Conservation (phyloP, 1,140 invertebrate genomes). For the Glomeris maerens region DNA sequence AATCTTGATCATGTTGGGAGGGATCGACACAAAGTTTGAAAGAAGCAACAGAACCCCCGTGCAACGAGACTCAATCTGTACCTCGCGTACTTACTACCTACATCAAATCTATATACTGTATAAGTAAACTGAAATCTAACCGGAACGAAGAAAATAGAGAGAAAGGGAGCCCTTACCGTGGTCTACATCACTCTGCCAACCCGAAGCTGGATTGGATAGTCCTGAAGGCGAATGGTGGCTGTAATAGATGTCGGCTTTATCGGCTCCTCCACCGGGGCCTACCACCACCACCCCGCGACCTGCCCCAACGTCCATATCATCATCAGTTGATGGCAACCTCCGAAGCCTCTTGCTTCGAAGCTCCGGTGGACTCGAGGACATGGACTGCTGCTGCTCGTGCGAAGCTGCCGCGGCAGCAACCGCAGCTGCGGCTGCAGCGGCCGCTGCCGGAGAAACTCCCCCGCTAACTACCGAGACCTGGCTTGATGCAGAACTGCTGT, state of each 20-base stretch:
- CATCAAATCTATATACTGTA: no score
- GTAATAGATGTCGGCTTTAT: slow-evolving; percentile 37
- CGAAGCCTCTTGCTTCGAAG: slow-evolving; percentile 40
- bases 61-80: no score
- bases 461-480: slow-evolving; percentile 4
- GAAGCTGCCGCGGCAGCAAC: slow-evolving; percentile 30
- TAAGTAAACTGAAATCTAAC: no score
- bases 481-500: slow-evolving; percentile 5
- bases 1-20: no score
- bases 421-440: neutral
- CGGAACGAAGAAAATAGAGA: neutral
- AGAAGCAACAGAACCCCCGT: no score
- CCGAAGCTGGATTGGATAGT: slow-evolving; percentile 36
- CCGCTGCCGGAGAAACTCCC: slow-evolving; percentile 10
- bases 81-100: no score
- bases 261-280: slow-evolving; percentile 24
- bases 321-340: slow-evolving; percentile 42
- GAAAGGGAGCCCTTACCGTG: slow-evolving; percentile 29
- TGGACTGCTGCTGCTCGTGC: slow-evolving; percentile 21
- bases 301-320: slow-evolving; percentile 35
- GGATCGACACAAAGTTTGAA: no score
- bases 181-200: slow-evolving; percentile 44
- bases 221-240: slow-evolving; percentile 43
- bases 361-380: slow-evolving; percentile 31
- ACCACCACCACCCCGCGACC: slow-evolving; percentile 25